Base-by-base conservation (phyloP, 2,888 invertebrate species). In the Hypselothyrea guttata region DNA sequence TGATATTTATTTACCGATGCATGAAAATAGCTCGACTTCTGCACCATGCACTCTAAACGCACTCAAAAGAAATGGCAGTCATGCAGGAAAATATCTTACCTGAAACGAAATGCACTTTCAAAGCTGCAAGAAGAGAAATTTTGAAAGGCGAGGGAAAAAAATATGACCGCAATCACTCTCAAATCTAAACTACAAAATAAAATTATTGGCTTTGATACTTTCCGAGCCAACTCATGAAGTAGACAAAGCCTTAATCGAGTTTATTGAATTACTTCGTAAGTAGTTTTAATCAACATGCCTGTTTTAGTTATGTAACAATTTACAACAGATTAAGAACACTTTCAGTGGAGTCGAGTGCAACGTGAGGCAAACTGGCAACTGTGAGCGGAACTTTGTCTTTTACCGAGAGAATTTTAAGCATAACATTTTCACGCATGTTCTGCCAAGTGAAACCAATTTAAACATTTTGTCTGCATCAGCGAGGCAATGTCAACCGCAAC, bases 341-440 rank as follows among this genome's bases (percentile, higher is more conserved):
- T 37, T 35, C 4, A 35, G 33, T 12, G 11, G 16, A 18, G 34
- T 27, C n/a, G 28, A 45, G 28, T 44, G 37, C 52, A 35, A 7
- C 16, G 15, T n/a, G 11, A 8, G 3, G 12, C 4, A 13, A 31
- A 28, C 13, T 47, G 45, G 48, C 52, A 35, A 15, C 12, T 35
- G 54, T 41, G 22, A 22, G 2, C 11, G 44, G 34, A 53, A 34
- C 30, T 27, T 34, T 28, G 8, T 27, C 12, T 34, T 7, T 67
- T 55, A 37, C 42, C 30, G 27, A 16, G 16, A 51, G 49, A 59
- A 27, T 52, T 42, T 44, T 18, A 35, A 40, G 44, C 40, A 33
- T 44, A 47, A 46, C 55, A 63, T 58, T 83, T 75, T 66, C 76
- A 75, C 63, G 79, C 81, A 63, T 70, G 69, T 62, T 35, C 61